Base-by-base conservation (phyloP, 2,888 invertebrate genomes). In the Masnerella sp. region DNA sequence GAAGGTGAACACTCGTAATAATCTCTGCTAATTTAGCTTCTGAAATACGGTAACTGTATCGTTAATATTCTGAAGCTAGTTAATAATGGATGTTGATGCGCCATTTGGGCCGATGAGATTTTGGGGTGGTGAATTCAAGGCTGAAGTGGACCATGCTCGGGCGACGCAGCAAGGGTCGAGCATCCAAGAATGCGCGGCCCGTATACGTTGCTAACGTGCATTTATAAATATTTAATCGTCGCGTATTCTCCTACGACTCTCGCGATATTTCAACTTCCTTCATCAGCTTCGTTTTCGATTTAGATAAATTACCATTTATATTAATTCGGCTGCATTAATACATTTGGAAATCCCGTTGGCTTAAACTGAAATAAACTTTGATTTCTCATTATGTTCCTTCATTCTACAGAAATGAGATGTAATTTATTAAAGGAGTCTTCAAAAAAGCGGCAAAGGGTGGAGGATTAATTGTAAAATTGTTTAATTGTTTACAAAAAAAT, bases 61-160 rank as follows among this genome's bases (percentile, higher is more conserved):
- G 84, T 87, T 87, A 87, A 87, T 87, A 87, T 86, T 87, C 86
- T 83, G 84, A 81, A 84, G 79, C 82, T 78, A 81, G 80, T 87
- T 82, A 87, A 87, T 87, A 86, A 86, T 87, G 80, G 83, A 87
- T 85, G 85, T 85, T 87, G 86, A 87, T 87, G 86, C 83, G 85
- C 86, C 86, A 86, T 86, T 87, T 85, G 86, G 85, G 84, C 86
- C 86, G 85, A 86, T 86, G 86, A 87, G 86, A 85, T 87, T 87
- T 86, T 82, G 81, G 82, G 81, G 81, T 75, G 79, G 79, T 72
- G 83, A 83, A 81, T 84, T 84, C 82, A 83, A 83, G 82, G 76
- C 76, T 80, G 81, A 83, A 83, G 81, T 80, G 83, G 83, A 83
- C 84, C 82, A 72, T 70, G 75, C 73, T 71, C 51, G 65, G 62